These are phyloP conservation scores for Halocaridina rubra DNA, from an alignment of 2,888 invertebrate species.

Conservation along the genomic window DNA sequence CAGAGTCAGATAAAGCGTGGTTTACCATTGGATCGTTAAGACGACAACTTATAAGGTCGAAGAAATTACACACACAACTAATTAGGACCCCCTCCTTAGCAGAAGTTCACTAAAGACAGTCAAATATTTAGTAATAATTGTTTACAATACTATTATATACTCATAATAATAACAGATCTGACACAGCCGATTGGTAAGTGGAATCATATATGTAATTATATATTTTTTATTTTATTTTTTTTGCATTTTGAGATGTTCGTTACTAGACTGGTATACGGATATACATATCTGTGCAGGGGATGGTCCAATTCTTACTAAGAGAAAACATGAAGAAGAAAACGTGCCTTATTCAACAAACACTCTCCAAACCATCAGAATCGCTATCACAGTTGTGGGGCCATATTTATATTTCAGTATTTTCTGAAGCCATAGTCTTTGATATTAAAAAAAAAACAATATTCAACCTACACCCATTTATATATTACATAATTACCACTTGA, in stretches of 20 bases:
- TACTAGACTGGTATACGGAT: no score
- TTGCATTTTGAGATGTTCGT: not conserved
- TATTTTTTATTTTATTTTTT: not conserved
- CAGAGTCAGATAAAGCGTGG: constrained; percentile 49
- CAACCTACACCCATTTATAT: no score
- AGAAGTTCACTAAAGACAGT: no score
- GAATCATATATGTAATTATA: constrained; percentile 6
- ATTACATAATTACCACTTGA: no score
- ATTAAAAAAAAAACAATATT: no score
- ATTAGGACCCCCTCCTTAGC: constrained; percentile 42
- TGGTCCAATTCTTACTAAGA: constrained; percentile 18
- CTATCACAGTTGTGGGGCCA: constrained; percentile 53
- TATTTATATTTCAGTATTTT: constrained; percentile 1
- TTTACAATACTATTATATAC: no score
- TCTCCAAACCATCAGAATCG: constrained; percentile 40
- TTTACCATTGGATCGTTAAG: constrained; percentile 53
- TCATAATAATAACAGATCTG: constrained; percentile 30
- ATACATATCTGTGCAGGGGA: constrained; percentile 40
- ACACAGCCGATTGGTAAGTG: not conserved
- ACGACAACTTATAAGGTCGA: constrained; percentile 57
- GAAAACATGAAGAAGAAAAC: constrained; percentile 33
- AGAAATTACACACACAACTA: constrained; percentile 57
- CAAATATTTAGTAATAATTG: no score
- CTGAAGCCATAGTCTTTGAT: not conserved
- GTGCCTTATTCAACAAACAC: not conserved